phyloP scores from a whole-genome alignment of 1,140 invertebrate genomes.

The Samia ricini region DNA sequence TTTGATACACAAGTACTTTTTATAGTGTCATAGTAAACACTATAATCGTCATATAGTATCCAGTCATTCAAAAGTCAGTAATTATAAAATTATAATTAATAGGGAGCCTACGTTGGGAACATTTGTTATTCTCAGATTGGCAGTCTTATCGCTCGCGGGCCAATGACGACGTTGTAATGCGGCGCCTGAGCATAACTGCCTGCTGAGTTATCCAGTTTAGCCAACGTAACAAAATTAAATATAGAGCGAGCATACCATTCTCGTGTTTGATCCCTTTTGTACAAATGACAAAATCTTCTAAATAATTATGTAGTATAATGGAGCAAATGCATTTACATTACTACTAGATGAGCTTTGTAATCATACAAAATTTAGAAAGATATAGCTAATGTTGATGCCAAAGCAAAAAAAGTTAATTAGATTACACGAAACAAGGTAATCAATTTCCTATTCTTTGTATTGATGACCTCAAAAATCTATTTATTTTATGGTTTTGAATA shows the following conservation, averaged over 20 bases:
- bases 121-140: conserved; percentile 59
- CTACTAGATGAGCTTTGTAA: too few species aligned
- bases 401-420: conserved; percentile 11
- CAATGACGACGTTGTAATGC: conserved; percentile 61
- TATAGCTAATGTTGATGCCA: too few species aligned
- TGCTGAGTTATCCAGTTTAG: conserved; percentile 48
- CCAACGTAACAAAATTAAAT: conserved; percentile 20
- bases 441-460: conserved; percentile 21
- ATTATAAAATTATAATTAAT: conserved; percentile 56
- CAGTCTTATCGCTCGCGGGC: conserved; percentile 59
- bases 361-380: too few species aligned
- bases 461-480: conserved; percentile 29
- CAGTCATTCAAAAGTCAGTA: conserved; percentile 36
- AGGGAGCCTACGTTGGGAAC: conserved; percentile 31
- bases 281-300: not conserved
- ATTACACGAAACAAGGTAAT: conserved; percentile 45
- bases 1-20: too few species aligned
- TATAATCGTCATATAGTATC: conserved; percentile 17
- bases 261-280: not conserved
- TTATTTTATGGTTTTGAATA: conserved; percentile 16
- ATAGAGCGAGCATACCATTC: not conserved
- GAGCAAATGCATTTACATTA: not conserved
- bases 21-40: not conserved
- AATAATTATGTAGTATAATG: not conserved
- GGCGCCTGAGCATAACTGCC: conserved; percentile 64